A percentile compares a stretch with the other conserved stretches of the same genome.
phyloP scores from a whole-genome alignment of 1,140 invertebrate species.

The Drosophila quadrilineata region DNA sequence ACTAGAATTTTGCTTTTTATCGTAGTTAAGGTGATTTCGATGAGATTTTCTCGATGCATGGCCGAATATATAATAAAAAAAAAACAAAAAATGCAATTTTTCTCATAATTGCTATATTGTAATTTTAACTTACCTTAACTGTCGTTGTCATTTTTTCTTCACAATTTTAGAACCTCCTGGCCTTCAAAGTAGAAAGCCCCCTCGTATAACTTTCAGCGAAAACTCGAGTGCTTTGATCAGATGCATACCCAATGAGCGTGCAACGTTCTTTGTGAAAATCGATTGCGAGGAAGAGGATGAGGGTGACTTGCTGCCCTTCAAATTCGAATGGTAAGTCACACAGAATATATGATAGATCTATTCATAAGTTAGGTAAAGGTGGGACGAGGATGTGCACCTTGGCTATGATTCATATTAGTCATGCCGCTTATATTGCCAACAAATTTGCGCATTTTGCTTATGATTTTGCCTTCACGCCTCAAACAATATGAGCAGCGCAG shows the following conservation, averaged over 20 bases:
- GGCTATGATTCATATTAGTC: conserved; percentile 49
- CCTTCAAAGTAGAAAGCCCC: conserved; percentile 11
- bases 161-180: conserved; percentile 55
- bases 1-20: too few species aligned
- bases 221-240: conserved; percentile 76
- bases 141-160: background rate
- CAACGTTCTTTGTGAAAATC: conserved; percentile 80
- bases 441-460: conserved; percentile 67
- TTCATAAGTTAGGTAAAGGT: background rate
- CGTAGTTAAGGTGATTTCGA: too few species aligned
- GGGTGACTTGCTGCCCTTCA: conserved; percentile 68
- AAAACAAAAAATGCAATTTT: too few species aligned
- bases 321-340: conserved; percentile 80
- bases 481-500: conserved; percentile 12
- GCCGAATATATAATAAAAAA: too few species aligned
- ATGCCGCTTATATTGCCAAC: conserved; percentile 56
- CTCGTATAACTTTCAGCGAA: conserved; percentile 72
- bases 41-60: too few species aligned
- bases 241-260: conserved; percentile 76
- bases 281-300: conserved; percentile 75
- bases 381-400: conserved; percentile 11
- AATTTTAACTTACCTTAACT: background rate
- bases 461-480: conserved; percentile 53
- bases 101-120: too few species aligned
- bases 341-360: background rate